These are phyloP conservation scores for Dicerorhinus sumatrensis DNA, from an alignment of 2,113 vertebrate species.

Conservation along the genomic window DNA sequence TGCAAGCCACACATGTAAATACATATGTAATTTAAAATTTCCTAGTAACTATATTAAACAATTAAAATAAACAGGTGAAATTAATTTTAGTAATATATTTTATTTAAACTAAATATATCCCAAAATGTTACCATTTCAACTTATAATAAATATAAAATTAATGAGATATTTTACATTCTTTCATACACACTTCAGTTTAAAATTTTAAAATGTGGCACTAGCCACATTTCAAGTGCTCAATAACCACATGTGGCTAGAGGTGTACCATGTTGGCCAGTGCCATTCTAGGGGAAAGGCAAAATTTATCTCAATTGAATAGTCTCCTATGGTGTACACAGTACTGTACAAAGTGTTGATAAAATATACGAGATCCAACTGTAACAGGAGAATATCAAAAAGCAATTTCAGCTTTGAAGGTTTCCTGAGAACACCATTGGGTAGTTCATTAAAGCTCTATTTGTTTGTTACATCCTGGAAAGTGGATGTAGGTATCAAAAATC, in stretches of 20 bases:
- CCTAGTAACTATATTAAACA: neutral
- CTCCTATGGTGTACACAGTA: neutral
- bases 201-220: neutral
- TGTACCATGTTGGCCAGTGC: neutral
- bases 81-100: constrained; percentile 14
- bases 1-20: neutral
- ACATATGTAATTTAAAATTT: neutral
- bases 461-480: neutral
- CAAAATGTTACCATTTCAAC: neutral
- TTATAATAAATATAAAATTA: neutral
- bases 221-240: neutral
- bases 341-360: neutral
- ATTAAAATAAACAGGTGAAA: neutral
- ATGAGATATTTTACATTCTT: neutral
- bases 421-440: neutral
- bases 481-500: neutral
- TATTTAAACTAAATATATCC: neutral
- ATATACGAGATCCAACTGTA: neutral
- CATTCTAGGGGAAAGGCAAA: neutral
- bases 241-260: no score
- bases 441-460: constrained; percentile 6
- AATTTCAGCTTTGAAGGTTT: neutral
- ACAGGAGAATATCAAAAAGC: constrained; percentile 1
- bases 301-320: neutral
- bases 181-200: neutral